Evolutionary conservation across 2,888 invertebrate species (phyloP).

Genomic region (Galerucella nymphaeae): DNA sequence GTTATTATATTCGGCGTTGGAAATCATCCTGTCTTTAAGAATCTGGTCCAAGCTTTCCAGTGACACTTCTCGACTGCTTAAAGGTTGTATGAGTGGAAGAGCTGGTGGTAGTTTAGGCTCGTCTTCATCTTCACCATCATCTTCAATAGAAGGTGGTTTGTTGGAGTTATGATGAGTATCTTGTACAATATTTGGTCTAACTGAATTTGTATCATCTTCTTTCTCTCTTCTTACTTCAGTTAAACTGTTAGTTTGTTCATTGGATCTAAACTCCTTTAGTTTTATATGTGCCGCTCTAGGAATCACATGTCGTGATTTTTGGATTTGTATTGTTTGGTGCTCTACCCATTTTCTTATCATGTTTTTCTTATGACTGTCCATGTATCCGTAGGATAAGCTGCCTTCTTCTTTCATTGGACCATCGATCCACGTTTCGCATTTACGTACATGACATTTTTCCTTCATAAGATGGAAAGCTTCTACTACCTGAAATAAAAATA

Average conservation of each 20-base stretch:
- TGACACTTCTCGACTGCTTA: conserved; percentile 84
- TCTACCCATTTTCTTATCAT: conserved; percentile 96
- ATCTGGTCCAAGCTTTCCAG: conserved; percentile 84
- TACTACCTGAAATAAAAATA: conserved; percentile 61
- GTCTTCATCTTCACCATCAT: conserved; percentile 79
- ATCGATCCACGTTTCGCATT: conserved; percentile 95
- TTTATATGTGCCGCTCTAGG: conserved; percentile 37
- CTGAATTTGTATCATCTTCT: not conserved
- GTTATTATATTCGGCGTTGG: conserved; percentile 62
- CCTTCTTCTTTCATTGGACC: conserved; percentile 83
- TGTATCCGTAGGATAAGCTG: conserved; percentile 81
- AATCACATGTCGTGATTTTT: conserved; percentile 68
- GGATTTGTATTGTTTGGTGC: conserved; percentile 87
- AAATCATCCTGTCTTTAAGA: conserved; percentile 75
- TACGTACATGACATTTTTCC: conserved; percentile 80
- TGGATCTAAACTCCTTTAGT: conserved; percentile 69
- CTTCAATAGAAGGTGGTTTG: conserved; percentile 53
- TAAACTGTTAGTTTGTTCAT: conserved; percentile 57
- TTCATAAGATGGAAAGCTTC: conserved; percentile 84
- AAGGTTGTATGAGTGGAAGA: conserved; percentile 80
- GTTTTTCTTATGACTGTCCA: conserved; percentile 92
- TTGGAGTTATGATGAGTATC: conserved; percentile 57
- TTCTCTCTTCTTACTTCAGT: not conserved
- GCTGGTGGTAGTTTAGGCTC: conserved; percentile 85
- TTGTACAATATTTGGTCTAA: not conserved